These are phyloP conservation scores for Chrysomela aeneicollis DNA, from an alignment of 2,888 invertebrate genomes.

Conservation along the genomic window DNA sequence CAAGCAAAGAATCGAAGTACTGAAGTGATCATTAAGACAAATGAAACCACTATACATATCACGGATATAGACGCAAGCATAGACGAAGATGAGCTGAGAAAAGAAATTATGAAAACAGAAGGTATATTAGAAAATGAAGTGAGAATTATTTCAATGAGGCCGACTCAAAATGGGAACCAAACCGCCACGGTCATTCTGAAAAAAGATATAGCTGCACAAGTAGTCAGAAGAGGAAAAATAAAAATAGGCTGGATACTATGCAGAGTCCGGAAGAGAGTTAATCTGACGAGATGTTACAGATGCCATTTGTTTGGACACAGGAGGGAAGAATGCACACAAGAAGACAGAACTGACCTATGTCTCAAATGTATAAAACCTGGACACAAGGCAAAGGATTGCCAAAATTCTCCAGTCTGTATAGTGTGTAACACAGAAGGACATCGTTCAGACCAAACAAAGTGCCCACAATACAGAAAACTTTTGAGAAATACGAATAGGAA, in stretches of 20 bases:
- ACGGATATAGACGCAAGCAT: constrained; percentile 1
- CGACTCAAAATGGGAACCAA: background rate
- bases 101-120: background rate
- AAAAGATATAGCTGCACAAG: no score
- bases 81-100: background rate
- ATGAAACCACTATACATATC: background rate
- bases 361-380: background rate
- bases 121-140: background rate
- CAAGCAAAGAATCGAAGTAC: background rate
- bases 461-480: background rate
- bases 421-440: background rate
- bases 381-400: background rate
- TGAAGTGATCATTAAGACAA: background rate
- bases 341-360: background rate
- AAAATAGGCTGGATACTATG: constrained; percentile 4
- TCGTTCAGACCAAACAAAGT: background rate
- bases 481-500: background rate
- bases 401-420: background rate
- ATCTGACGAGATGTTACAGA: no score
- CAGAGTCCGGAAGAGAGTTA: background rate
- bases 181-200: no score
- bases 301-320: background rate
- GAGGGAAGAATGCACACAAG: background rate
- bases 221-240: background rate
- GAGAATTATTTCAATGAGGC: background rate